Evolutionary conservation across 2,888 invertebrate genomes (phyloP).

Genomic region (Diplazon laetatorius): DNA sequence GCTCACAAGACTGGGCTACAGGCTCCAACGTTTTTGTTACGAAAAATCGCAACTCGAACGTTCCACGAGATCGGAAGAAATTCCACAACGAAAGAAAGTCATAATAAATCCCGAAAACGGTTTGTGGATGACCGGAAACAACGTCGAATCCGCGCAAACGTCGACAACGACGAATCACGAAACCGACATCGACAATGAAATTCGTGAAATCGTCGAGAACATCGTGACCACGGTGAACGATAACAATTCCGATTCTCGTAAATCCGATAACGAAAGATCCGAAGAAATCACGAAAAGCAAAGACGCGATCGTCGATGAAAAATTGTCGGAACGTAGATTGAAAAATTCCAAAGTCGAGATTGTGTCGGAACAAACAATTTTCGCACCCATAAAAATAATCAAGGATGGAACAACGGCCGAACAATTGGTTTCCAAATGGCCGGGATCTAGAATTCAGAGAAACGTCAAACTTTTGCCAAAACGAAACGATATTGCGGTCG

Average conservation of each 20-base stretch:
- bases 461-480: conserved; percentile 80
- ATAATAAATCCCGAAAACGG: conserved; percentile 78
- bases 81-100: conserved; percentile 73
- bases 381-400: conserved; percentile 74
- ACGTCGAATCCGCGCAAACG: conserved; percentile 11
- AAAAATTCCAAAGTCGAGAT: conserved; percentile 72
- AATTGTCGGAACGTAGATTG: conserved; percentile 50
- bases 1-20: conserved; percentile 85
- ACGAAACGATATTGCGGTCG: conserved; percentile 70
- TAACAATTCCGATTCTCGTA: conserved; percentile 30
- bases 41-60: conserved; percentile 65
- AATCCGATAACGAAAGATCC: conserved; percentile 46
- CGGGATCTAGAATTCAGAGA: conserved; percentile 77
- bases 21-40: conserved; percentile 83
- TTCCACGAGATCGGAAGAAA: conserved; percentile 62
- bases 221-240: conserved; percentile 59
- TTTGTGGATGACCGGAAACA: conserved; percentile 70
- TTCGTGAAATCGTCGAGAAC: conserved; percentile 56
- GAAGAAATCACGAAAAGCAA: neutral
- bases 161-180: conserved; percentile 47
- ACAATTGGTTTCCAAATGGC: conserved; percentile 71
- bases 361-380: conserved; percentile 77
- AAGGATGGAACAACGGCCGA: conserved; percentile 57
- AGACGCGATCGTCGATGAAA: conserved; percentile 21
- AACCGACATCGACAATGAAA: conserved; percentile 37